Conservation (phyloP, 2,113 vertebrate species). For the Gymnobelideus leadbeateri region DNA sequence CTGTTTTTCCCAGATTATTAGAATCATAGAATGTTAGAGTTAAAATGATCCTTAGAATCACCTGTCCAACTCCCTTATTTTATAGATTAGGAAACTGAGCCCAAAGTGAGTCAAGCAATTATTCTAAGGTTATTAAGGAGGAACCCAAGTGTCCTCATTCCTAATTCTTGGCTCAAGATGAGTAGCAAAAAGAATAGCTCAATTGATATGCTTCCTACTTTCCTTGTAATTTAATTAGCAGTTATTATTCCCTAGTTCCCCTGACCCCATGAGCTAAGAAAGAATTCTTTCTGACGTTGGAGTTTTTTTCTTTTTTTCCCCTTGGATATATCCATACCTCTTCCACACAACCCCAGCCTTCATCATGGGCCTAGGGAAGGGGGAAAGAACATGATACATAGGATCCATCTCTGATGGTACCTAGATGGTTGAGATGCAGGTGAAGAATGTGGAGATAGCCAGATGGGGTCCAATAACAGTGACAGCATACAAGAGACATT, state of each 20-base stretch:
- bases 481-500: neutral
- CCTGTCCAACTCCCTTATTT: neutral
- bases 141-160: neutral
- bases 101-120: neutral
- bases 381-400: neutral
- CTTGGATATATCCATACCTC: neutral
- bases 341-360: neutral
- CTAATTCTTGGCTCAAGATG: neutral
- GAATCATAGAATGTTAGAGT: neutral
- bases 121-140: neutral
- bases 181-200: neutral
- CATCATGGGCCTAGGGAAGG: neutral
- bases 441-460: neutral
- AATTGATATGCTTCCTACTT: neutral
- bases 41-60: neutral
- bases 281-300: neutral
- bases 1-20: neutral
- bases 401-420: neutral
- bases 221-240: neutral
- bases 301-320: neutral
- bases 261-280: too few relatives aligned
- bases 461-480: neutral
- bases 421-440: neutral
- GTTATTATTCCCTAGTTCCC: neutral
- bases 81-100: neutral